Evolutionary conservation across 2,888 invertebrate species (phyloP), one percentile per base, ranked within the genome.

Genomic region (Eupeodes luniger): DNA sequence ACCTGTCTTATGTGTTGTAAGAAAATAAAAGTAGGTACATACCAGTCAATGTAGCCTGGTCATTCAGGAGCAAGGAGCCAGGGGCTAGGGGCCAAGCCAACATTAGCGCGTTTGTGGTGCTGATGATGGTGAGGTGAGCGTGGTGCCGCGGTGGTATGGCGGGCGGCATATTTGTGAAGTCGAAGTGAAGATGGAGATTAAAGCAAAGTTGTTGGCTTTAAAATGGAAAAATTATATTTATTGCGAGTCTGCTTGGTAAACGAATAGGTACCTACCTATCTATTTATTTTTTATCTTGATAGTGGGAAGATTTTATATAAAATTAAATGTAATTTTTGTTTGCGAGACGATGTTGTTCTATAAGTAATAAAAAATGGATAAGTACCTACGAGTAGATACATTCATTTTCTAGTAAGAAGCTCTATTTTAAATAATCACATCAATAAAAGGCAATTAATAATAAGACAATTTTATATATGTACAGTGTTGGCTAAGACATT

Each of bases 1-100:
- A 81, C 88, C 88, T 88, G 88, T 88, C 84, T 84, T 78, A 62
- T 78, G 85, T 87, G 55, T 79, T 80, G 55, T 77, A 72, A 72
- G 80, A 83, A 84, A 67, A 53, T 51, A 72, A 70, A 76, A 51
- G 36, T 49, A 27, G 12, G 34, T 34, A 66, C 40, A 36, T 9
- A 81, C 12, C 16, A 10, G 19, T 49, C 49, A 49, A 49, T 14
- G 49, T 49, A 9, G 40, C 40, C 27, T 27, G 27, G 27, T 27
- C 27, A 27, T 27, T 27, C 4, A 1, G n/a, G 57, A 47, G 57
- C 55, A 47, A 27, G 27, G 49, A 34, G 67, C 5, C 44, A 16
- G 16, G 40, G 27, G 27, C 27, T 27, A 27, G 27, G 27, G 27
- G 27, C 27, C 14, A 6, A 9, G 62, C n/a, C n/a, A 9, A 16